Conservation (phyloP, 2,888 invertebrate species). For the Aporophyla nigra region DNA sequence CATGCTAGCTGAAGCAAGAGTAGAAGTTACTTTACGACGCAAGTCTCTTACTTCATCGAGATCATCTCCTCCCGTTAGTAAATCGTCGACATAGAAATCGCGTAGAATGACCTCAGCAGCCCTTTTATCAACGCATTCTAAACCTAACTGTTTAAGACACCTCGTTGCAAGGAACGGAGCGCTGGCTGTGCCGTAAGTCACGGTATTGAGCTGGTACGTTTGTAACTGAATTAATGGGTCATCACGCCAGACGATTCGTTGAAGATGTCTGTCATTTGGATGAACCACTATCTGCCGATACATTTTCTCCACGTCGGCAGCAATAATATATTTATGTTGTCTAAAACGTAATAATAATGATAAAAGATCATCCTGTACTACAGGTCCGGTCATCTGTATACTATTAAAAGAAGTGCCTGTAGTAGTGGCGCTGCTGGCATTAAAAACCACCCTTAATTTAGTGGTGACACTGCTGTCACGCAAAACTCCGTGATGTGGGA, state of each 20-base stretch:
- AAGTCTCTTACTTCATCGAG: constrained; percentile 1
- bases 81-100: not conserved
- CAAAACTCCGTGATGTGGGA: not conserved
- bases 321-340: not conserved
- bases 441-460: not conserved
- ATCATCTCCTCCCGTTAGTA: constrained; percentile 2
- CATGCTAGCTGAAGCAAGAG: not conserved
- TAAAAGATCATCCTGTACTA: not conserved
- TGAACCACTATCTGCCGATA: not conserved
- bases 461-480: not conserved
- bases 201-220: too few relatives aligned
- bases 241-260: not conserved
- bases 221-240: not conserved
- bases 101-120: not conserved
- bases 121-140: too few relatives aligned
- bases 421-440: not conserved
- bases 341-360: not conserved
- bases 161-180: too few relatives aligned
- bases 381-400: not conserved
- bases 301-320: not conserved
- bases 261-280: not conserved
- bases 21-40: constrained; percentile 1
- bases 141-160: too few relatives aligned
- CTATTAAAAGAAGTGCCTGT: not conserved
- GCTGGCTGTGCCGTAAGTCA: too few relatives aligned